These are phyloP conservation scores for Astyanax mexicanus DNA, from an alignment of 2,797 vertebrate genomes.

Conservation along the genomic window DNA sequence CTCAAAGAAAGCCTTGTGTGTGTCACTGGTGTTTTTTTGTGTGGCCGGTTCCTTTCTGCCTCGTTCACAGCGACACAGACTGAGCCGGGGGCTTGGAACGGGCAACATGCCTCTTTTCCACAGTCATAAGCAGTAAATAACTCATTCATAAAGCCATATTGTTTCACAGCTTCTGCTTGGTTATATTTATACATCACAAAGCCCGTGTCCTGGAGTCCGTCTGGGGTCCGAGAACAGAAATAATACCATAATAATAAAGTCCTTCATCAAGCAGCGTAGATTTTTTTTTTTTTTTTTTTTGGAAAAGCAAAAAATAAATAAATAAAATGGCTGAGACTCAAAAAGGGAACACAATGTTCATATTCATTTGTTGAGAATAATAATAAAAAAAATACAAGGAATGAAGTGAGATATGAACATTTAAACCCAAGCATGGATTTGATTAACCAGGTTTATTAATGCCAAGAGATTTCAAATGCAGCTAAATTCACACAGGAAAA, in stretches of 20 bases:
- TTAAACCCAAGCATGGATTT: background rate
- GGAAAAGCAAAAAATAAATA: too few relatives aligned
- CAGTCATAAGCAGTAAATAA: constrained; percentile 71
- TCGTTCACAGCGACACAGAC: constrained; percentile 75
- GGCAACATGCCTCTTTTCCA: constrained; percentile 70
- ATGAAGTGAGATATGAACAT: background rate
- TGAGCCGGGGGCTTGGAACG: constrained; percentile 64
- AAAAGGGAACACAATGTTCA: constrained; percentile 41
- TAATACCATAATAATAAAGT: constrained; percentile 38
- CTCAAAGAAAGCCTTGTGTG: constrained; percentile 85
- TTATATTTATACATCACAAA: constrained; percentile 70
- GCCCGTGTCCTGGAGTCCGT: constrained; percentile 16
- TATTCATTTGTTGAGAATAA: constrained; percentile 29
- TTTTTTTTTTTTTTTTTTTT: too few relatives aligned
- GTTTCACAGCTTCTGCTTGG: constrained; percentile 57
- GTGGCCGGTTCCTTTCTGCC: constrained; percentile 84
- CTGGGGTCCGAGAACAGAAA: constrained; percentile 29
- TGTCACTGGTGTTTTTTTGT: constrained; percentile 60
- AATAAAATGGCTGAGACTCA: constrained; percentile 27
- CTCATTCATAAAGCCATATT: constrained; percentile 55
- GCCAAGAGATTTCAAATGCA: constrained; percentile 1
- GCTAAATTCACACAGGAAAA: background rate
- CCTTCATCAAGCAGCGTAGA: constrained; percentile 27
- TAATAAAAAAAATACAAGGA: background rate
- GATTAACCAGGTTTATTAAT: background rate